Conservation (phyloP, 2,113 vertebrate genomes). For the Rhinichthys klamathensis region DNA sequence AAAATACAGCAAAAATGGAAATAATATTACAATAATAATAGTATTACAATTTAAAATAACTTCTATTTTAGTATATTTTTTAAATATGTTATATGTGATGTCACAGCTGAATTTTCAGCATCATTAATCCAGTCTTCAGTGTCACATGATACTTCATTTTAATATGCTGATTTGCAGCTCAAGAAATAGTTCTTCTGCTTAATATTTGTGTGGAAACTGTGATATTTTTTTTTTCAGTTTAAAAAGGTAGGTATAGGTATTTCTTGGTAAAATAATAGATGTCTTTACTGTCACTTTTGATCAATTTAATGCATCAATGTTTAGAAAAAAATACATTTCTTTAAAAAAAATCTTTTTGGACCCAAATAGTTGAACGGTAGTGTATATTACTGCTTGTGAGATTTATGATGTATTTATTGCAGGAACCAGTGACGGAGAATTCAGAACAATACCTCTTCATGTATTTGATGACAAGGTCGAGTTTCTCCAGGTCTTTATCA, state of each 20-base stretch:
- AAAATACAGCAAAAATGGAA: neutral
- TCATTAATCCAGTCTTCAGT: too few species aligned
- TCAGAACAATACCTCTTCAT: constrained; percentile 85
- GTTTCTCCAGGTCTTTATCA: constrained; percentile 94
- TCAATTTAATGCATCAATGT: too few species aligned
- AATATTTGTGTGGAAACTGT: too few species aligned
- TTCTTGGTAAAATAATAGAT: too few species aligned
- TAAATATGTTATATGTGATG: neutral
- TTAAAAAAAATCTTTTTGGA: too few species aligned
- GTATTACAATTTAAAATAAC: neutral
- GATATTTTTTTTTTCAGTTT: too few species aligned
- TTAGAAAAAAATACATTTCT: too few species aligned
- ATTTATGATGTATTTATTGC: neutral
- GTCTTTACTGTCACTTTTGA: too few species aligned
- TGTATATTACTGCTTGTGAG: neutral
- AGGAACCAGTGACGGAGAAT: neutral
- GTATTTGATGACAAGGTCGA: constrained; percentile 96
- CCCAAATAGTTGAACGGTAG: neutral
- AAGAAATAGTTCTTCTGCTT: neutral
- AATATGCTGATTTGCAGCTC: neutral
- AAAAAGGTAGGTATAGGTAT: too few species aligned
- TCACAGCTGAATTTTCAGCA: too few species aligned
- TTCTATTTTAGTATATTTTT: neutral
- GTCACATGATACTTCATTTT: neutral
- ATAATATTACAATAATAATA: neutral